Conservation (phyloP, 2,888 invertebrate species). For the Pachliopta kotzebuea region DNA sequence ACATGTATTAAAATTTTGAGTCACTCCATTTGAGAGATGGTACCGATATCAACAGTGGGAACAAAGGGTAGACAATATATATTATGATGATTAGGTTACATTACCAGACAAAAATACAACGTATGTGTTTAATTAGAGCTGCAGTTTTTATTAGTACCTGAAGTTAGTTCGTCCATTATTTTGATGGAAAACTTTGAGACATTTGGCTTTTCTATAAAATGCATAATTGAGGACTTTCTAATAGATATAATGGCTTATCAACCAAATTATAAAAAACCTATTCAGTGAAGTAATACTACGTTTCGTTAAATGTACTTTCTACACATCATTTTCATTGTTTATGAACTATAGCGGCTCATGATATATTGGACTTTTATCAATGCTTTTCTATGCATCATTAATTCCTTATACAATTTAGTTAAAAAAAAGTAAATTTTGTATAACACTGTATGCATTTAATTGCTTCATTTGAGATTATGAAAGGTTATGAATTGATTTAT, state of each 20-base stretch:
- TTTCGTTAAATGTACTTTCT: neutral
- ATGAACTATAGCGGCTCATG: neutral
- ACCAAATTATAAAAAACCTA: constrained; percentile 13
- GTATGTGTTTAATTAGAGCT: too few species aligned
- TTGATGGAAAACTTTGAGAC: neutral
- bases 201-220: neutral
- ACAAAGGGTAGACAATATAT: too few species aligned
- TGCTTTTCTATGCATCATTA: constrained; percentile 3
- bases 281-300: neutral
- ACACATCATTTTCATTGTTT: constrained; percentile 2
- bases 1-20: too few species aligned
- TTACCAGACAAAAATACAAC: too few species aligned
- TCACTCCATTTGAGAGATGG: too few species aligned
- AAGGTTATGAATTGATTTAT: too few species aligned
- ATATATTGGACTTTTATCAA: neutral
- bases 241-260: neutral
- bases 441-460: constrained; percentile 1
- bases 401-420: neutral
- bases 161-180: too few species aligned
- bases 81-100: too few species aligned
- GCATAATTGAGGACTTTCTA: constrained; percentile 4
- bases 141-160: too few species aligned
- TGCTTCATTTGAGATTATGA: neutral
- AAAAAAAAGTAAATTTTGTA: neutral
- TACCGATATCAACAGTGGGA: too few species aligned